Conservation (phyloP, 2,113 vertebrate species). For the Sphyrna mokarran region DNA sequence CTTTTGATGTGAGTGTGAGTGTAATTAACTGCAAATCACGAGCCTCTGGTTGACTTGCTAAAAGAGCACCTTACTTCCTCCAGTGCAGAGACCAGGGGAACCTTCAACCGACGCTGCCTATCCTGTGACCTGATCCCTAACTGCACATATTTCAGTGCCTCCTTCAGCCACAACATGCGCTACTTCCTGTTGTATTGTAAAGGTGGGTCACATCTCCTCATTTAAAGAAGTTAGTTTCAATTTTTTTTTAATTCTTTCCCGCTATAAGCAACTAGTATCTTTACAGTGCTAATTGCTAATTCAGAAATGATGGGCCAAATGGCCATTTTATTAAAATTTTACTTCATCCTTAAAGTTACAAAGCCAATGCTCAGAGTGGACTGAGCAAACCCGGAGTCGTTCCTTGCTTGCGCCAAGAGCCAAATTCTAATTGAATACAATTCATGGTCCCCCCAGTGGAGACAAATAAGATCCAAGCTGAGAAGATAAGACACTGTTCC, state of each 20-base stretch:
- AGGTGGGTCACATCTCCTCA: constrained; percentile 58
- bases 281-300: not conserved
- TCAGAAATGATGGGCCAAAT: no score
- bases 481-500: no score
- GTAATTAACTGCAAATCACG: not conserved
- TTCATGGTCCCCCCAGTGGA: no score
- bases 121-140: constrained; percentile 75
- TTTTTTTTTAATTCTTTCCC: not conserved
- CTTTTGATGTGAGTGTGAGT: not conserved
- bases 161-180: constrained; percentile 73
- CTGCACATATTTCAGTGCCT: constrained; percentile 78
- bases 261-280: not conserved
- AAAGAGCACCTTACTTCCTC: constrained; percentile 41
- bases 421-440: no score
- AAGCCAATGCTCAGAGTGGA: no score
- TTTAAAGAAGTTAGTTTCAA: not conserved
- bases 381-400: no score
- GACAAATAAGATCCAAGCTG: no score
- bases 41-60: not conserved
- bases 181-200: constrained; percentile 81
- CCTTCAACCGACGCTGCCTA: constrained; percentile 83
- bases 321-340: no score
- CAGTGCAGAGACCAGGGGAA: constrained; percentile 80
- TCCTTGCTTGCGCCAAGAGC: no score
- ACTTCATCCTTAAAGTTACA: no score